Percentiles rank a stretch among this genome's conserved stretches.
These are phyloP conservation scores for Proisotoma minuta DNA, from an alignment of 2,888 invertebrate genomes.

Conservation along the genomic window DNA sequence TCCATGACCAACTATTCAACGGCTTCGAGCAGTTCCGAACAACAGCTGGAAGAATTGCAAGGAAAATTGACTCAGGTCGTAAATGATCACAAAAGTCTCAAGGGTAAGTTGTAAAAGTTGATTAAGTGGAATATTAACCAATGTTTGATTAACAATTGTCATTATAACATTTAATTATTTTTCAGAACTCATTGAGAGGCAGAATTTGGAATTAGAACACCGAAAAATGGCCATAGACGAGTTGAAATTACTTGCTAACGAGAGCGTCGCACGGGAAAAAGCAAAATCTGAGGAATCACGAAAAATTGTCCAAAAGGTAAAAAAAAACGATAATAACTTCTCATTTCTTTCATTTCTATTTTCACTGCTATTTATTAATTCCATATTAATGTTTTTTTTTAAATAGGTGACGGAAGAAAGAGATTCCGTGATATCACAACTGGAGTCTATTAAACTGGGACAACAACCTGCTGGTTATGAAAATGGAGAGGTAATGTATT, in stretches of 20 bases:
- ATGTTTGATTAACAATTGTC: too few relatives aligned
- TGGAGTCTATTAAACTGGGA: too few relatives aligned
- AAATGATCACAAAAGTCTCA: neutral
- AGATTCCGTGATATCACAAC: neutral
- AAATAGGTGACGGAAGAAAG: neutral
- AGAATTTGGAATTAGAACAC: neutral
- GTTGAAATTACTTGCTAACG: neutral
- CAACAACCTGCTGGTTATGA: too few relatives aligned
- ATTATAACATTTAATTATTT: too few relatives aligned
- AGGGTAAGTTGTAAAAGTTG: neutral
- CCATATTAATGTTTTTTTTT: too few relatives aligned
- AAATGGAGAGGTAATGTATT: too few relatives aligned
- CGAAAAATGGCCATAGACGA: neutral
- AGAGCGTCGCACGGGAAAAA: neutral
- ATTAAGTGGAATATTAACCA: neutral
- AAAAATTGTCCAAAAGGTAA: neutral
- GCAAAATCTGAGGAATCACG: neutral
- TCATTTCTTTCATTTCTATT: neutral
- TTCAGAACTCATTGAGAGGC: neutral
- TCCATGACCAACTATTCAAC: neutral
- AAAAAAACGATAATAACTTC: too few relatives aligned
- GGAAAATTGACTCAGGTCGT: neutral
- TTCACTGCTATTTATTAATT: too few relatives aligned
- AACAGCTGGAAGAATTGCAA: neutral
- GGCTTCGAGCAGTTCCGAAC: neutral